phyloP scores from a whole-genome alignment of 2,888 invertebrate species.

The Aporophyla nigra region DNA sequence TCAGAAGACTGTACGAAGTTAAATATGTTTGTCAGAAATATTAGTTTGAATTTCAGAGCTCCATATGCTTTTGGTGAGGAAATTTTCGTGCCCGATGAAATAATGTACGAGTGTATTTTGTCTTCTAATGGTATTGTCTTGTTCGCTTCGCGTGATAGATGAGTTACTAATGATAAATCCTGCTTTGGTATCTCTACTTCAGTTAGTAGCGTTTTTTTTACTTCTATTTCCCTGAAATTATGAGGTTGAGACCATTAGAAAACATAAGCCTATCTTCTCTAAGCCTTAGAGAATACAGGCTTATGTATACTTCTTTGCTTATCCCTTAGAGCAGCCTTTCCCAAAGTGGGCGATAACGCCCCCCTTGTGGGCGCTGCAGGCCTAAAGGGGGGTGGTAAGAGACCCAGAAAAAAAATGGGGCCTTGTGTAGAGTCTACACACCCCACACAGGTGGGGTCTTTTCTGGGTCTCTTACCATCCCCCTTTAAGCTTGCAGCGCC shows the following conservation, averaged over 20 bases:
- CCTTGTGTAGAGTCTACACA: too few relatives aligned
- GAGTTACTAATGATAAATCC: accelerated
- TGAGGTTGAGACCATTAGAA: background rate
- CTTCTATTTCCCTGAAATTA: conserved; percentile 26
- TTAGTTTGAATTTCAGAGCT: conserved; percentile 19
- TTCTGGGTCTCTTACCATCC: too few relatives aligned
- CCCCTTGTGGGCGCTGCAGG: too few relatives aligned
- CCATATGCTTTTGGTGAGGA: accelerated
- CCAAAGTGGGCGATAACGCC: too few relatives aligned
- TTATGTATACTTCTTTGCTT: too few relatives aligned
- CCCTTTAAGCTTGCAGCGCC: too few relatives aligned
- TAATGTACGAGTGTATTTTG: background rate
- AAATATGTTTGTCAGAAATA: conserved; percentile 31
- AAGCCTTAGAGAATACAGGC: too few relatives aligned
- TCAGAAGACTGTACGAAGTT: conserved; percentile 5
- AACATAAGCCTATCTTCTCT: background rate
- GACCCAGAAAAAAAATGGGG: too few relatives aligned
- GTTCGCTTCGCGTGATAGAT: background rate
- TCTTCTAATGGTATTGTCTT: background rate
- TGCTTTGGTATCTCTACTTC: background rate
- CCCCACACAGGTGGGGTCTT: too few relatives aligned
- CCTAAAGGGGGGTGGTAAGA: too few relatives aligned
- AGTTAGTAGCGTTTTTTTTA: background rate
- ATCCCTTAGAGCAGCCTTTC: too few relatives aligned
- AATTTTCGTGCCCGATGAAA: accelerated